These are phyloP conservation scores for human (Homo sapiens) DNA, from an alignment of 2,113 vertebrate species.

Conservation along the genomic window GRCh38 chr9:116709501-116710000, in stretches of 20 bases:
- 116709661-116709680: neutral
- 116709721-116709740: neutral
- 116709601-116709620: neutral
- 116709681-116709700: neutral
- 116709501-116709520: neutral
- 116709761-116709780: neutral
- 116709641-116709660: neutral
- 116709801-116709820: neutral
- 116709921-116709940: neutral
- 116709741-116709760: neutral
- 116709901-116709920: neutral
- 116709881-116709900: neutral
- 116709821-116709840: neutral
- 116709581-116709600: neutral
- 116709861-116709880: neutral
- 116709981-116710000: neutral
- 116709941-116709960: neutral
- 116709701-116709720: neutral
- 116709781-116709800: neutral
- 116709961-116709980: neutral
- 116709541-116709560: neutral
- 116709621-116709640: neutral
- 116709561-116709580: neutral
- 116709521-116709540: neutral
- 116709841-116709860: neutral